phyloP scores from a whole-genome alignment of 2,113 vertebrate genomes.

The Tamias sibiricus region DNA sequence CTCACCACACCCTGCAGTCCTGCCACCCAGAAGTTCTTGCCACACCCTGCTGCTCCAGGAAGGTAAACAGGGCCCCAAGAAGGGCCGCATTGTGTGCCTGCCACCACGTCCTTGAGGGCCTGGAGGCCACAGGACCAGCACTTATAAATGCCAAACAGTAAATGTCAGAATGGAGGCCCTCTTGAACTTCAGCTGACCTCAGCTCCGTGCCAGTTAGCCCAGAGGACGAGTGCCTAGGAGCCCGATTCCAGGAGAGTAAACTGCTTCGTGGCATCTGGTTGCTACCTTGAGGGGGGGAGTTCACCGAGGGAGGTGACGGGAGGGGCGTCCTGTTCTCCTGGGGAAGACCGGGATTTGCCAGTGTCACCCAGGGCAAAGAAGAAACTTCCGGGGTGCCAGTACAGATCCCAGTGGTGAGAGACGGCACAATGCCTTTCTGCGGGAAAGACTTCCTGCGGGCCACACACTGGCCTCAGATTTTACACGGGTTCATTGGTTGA shows the following conservation, averaged over 20 bases:
- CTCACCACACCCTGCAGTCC: conserved; percentile 69
- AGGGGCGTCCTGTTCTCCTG: neutral
- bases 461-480: neutral
- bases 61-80: conserved; percentile 73
- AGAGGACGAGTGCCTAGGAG: neutral
- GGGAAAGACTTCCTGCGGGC: accelerated
- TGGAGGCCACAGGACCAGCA: neutral
- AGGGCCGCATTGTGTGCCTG: conserved; percentile 64
- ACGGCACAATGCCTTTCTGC: neutral
- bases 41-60: conserved; percentile 77
- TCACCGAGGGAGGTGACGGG: neutral
- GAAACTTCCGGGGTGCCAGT: neutral
- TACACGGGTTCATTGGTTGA: accelerated
- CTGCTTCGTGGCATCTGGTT: neutral
- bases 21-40: conserved; percentile 57
- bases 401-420: neutral
- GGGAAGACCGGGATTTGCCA: neutral
- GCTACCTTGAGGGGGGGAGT: neutral
- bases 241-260: neutral
- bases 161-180: conserved; percentile 22
- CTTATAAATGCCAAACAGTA: conserved; percentile 22
- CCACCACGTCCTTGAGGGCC: neutral
- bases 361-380: neutral
- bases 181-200: conserved; percentile 58
- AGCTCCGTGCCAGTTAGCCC: neutral